Evolutionary conservation across 2,113 vertebrate species (phyloP).

Genomic region (Barnardius zonarius): DNA sequence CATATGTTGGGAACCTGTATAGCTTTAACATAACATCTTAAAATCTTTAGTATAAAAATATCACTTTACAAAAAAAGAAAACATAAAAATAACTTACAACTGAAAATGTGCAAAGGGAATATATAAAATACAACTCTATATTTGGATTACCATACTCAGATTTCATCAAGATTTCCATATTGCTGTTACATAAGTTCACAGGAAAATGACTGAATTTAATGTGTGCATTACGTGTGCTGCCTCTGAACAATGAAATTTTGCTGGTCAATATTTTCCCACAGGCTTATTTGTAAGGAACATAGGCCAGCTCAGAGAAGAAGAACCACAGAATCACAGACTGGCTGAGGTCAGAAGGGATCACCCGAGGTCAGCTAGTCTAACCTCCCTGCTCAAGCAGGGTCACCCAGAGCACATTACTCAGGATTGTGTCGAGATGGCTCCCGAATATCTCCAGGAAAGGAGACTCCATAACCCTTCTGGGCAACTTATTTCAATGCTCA

Average conservation of each 20-base stretch:
- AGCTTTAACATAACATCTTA: not conserved
- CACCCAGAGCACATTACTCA: not conserved
- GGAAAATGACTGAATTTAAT: not conserved
- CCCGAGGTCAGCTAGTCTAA: not conserved
- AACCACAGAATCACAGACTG: not conserved
- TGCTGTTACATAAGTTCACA: not conserved
- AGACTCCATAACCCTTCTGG: not conserved
- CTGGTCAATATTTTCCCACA: not conserved
- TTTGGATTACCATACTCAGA: not conserved
- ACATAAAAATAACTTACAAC: constrained; percentile 9
- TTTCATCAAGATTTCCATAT: constrained; percentile 16
- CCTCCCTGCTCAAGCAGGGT: not conserved
- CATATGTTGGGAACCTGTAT: not conserved
- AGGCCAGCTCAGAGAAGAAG: not conserved
- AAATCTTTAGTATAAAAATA: not conserved
- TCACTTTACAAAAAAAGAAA: constrained; percentile 6
- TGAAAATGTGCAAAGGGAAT: not conserved
- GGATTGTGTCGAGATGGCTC: not conserved
- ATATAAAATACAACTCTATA: not conserved
- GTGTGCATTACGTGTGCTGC: not conserved
- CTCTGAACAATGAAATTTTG: not conserved
- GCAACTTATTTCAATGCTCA: not conserved
- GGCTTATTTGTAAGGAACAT: not conserved
- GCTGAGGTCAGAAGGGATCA: not conserved
- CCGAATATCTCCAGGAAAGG: not conserved